Evolutionary conservation across 2,797 vertebrate genomes (phyloP).

Genomic region (Mormyrops attenuatus): DNA sequence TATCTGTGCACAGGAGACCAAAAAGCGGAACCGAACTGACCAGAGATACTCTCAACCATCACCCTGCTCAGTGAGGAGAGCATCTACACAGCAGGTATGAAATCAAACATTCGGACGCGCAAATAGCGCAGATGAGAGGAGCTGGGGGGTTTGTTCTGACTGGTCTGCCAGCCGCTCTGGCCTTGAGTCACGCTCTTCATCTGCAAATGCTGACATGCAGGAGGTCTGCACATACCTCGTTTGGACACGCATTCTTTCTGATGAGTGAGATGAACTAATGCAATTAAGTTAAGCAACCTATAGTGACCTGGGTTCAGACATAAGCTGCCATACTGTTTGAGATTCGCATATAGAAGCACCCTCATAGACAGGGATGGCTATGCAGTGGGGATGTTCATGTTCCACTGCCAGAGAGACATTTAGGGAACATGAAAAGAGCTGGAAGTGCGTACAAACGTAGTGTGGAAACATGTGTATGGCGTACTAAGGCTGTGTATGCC

Average conservation of each 20-base stretch:
- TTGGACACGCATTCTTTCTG: background rate
- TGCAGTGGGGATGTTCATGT: background rate
- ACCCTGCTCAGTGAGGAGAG: background rate
- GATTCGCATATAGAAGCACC: background rate
- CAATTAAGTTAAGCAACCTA: background rate
- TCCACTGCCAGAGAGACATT: background rate
- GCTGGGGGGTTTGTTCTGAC: background rate
- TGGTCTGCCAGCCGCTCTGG: background rate
- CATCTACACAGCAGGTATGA: constrained; percentile 17
- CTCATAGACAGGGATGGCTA: background rate
- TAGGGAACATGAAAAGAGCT: background rate
- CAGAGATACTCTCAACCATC: background rate
- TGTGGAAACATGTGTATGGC: background rate
- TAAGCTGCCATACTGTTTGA: background rate
- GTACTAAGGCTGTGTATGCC: background rate
- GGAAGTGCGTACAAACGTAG: background rate
- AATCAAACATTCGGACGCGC: background rate
- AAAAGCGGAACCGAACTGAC: background rate
- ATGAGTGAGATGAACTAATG: background rate
- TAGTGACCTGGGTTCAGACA: background rate
- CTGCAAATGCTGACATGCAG: background rate
- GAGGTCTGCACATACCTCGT: background rate
- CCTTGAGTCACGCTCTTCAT: background rate
- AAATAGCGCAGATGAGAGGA: background rate
- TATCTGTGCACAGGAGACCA: background rate